phyloP scores from a whole-genome alignment of 2,797 vertebrate genomes.

The Oreonectes daqikongensis region DNA sequence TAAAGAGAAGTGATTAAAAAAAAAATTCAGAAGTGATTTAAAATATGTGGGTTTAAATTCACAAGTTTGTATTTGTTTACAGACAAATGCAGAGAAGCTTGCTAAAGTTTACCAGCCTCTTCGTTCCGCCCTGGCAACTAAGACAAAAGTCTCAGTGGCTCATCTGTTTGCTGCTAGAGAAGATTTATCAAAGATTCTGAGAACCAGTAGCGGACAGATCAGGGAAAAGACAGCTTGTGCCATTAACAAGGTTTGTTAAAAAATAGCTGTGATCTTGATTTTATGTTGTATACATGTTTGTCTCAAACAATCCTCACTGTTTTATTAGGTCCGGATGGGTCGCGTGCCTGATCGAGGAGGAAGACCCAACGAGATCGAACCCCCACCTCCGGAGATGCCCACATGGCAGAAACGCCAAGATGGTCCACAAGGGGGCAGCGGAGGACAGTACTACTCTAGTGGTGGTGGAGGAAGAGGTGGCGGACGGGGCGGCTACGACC shows the following conservation, averaged over 20 bases:
- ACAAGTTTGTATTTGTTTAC: conserved; percentile 49
- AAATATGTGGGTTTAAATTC: too few relatives aligned
- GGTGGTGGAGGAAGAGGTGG: conserved; percentile 69
- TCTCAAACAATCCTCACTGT: conserved; percentile 5
- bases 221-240: conserved; percentile 94
- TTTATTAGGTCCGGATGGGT: conserved; percentile 91
- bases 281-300: not conserved
- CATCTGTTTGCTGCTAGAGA: conserved; percentile 91
- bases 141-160: conserved; percentile 84
- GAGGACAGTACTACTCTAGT: conserved; percentile 76
- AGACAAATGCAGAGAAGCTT: conserved; percentile 90
- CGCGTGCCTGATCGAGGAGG: conserved; percentile 96
- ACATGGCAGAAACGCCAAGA: conserved; percentile 98
- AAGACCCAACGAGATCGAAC: conserved; percentile 94
- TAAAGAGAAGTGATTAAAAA: too few relatives aligned
- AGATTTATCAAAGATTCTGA: conserved; percentile 93
- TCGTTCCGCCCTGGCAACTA: conserved; percentile 80
- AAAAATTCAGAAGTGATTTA: too few relatives aligned
- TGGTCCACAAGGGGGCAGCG: conserved; percentile 79
- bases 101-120: conserved; percentile 91
- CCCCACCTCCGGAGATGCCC: conserved; percentile 97
- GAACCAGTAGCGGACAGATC: conserved; percentile 91
- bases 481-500: conserved; percentile 61
- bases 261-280: not conserved
- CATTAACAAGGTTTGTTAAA: conserved; percentile 88